Base-by-base conservation (phyloP, 2,888 invertebrate genomes). In the Lycophotia porphyrea region DNA sequence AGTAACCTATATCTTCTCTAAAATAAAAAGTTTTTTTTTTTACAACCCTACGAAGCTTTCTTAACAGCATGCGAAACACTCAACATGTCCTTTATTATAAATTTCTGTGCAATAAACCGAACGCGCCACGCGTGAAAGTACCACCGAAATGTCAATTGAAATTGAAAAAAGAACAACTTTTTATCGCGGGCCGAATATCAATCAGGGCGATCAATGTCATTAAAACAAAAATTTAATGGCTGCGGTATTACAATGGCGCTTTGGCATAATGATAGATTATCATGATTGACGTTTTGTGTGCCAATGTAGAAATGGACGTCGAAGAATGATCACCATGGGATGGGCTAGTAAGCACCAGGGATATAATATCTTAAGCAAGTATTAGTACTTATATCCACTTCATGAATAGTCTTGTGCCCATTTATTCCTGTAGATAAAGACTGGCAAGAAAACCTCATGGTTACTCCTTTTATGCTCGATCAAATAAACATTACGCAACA, bases 71-170 rank as follows among this genome's bases (percentile, higher is more conserved):
- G 89, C 89, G 75, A 87, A 87, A 85, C 77, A 61, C 42, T 74
- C 75, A 76, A 88, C 84, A 89, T 91, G 91, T 92, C 91, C 91
- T 92, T 91, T 91, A 91, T 86, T 88, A 87, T 84, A 86, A 76
- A 78, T 78, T 81, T 88, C 84, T 79, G 84, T 87, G 88, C 88
- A 88, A 88, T 88, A 88, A 78, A 86, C 63, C 78, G 87, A 88
- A 82, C 81, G 85, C 76, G 82, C 71, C 72, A 42, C 78, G 81
- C 80, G 88, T 87, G 87, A 88, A 88, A 88, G 88, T 88, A 80
- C 78, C 61, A 66, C 80, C 86, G 69, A 88, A 88, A 88, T 88
- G 88, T 86, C 88, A 88, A 83, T 73, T 82, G 84, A 72, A 75
- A 80, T 87, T 82, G 67, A 74, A 80, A 84, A 86, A 85, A 76